Evolutionary conservation across 2,888 invertebrate species (phyloP).

Genomic region (Torymus texanus): DNA sequence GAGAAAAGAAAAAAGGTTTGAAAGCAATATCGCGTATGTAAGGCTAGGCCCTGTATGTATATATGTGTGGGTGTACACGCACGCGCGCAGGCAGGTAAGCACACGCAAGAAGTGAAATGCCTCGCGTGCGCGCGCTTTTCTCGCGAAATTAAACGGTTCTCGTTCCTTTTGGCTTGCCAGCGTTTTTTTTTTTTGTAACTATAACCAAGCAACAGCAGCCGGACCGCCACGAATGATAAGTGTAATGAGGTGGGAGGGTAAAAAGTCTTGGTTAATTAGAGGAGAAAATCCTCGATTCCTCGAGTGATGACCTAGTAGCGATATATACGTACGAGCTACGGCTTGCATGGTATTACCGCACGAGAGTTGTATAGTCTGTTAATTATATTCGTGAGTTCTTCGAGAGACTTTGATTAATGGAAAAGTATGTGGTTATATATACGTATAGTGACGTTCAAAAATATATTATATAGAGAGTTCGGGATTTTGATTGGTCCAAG

Average conservation of each 20-base stretch:
- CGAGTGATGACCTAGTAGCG: constrained; percentile 43
- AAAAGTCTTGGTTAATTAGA: constrained; percentile 29
- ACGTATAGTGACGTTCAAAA: no score
- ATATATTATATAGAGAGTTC: no score
- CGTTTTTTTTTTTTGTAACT: not conserved
- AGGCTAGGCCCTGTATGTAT: not conserved
- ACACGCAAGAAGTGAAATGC: constrained; percentile 56
- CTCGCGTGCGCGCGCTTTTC: constrained; percentile 28
- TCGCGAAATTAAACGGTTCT: constrained; percentile 41
- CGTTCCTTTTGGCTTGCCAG: not conserved
- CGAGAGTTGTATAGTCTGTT: not conserved
- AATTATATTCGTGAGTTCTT: not conserved
- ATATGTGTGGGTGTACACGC: not conserved
- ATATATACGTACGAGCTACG: not conserved
- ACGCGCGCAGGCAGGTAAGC: not conserved
- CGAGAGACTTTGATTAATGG: not conserved
- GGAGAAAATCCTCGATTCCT: not conserved
- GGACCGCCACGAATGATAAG: no score
- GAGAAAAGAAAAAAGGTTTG: constrained; percentile 33
- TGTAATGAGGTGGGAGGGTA: not conserved
- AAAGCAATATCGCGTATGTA: constrained; percentile 52
- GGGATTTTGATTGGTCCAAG: no score
- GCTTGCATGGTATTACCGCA: no score
- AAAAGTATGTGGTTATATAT: not conserved
- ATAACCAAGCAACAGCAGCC: not conserved